phyloP scores from a whole-genome alignment of 2,113 vertebrate species.

The Macrotis lagotis region DNA sequence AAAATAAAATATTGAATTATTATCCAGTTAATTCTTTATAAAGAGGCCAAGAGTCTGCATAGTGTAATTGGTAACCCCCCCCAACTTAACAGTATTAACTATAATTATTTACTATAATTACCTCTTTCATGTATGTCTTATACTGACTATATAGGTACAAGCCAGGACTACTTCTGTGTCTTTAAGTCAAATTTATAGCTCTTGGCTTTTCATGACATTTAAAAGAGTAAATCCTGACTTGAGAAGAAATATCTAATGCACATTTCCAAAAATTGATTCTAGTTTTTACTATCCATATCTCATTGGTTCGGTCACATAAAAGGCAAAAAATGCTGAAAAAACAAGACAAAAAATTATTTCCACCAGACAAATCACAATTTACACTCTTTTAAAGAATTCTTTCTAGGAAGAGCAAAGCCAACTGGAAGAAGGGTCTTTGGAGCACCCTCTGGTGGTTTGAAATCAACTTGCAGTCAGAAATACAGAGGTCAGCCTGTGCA shows the following conservation, averaged over 20 bases:
- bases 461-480: not conserved
- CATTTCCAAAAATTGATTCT: not conserved
- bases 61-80: not conserved
- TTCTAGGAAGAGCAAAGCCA: not conserved
- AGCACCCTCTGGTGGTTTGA: conserved; percentile 65
- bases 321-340: conserved; percentile 10
- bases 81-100: not conserved
- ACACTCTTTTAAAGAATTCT: not conserved
- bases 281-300: conserved; percentile 19
- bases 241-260: not conserved
- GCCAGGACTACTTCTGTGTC: not conserved
- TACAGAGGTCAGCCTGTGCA: fast-evolving
- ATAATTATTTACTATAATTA: conserved; percentile 17
- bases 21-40: not conserved
- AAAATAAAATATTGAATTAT: conserved; percentile 8
- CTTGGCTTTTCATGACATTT: conserved; percentile 14
- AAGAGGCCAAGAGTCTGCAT: not conserved
- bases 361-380: not conserved
- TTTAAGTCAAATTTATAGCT: not conserved
- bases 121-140: not conserved
- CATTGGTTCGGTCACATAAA: not conserved
- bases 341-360: not conserved
- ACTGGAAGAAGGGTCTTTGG: not conserved
- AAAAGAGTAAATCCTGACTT: not conserved
- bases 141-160: not conserved